phyloP scores from a whole-genome alignment of 2,797 vertebrate species.

The Sebastes kiyomatsui region DNA sequence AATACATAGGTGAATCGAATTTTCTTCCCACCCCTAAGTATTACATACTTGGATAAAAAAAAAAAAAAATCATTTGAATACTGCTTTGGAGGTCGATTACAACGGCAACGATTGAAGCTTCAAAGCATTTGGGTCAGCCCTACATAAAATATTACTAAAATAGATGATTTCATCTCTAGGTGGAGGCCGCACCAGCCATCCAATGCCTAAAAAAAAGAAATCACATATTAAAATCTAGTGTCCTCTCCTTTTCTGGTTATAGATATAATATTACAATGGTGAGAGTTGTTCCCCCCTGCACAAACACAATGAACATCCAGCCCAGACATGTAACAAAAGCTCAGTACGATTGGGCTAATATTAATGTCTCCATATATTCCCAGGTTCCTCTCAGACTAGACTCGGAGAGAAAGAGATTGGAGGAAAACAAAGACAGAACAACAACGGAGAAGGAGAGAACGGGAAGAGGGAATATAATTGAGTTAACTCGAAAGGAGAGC shows the following conservation, averaged over 20 bases:
- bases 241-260: slow-evolving; percentile 10
- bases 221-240: slow-evolving; percentile 25
- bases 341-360: slow-evolving; percentile 35
- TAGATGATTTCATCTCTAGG: slow-evolving; percentile 4
- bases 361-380: slow-evolving; percentile 46
- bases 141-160: slow-evolving; percentile 11
- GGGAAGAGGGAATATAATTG: slow-evolving; percentile 9
- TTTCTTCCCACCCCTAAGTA: too few species aligned
- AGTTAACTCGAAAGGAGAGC: slow-evolving; percentile 27
- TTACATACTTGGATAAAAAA: too few species aligned
- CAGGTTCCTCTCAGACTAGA: slow-evolving; percentile 20
- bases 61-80: too few species aligned
- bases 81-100: too few species aligned
- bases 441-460: neutral
- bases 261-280: slow-evolving; percentile 35
- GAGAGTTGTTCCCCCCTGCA: slow-evolving; percentile 9
- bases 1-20: too few species aligned
- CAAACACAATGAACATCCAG: slow-evolving; percentile 51
- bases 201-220: slow-evolving; percentile 13
- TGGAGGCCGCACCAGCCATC: neutral
- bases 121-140: neutral
- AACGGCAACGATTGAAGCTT: neutral
- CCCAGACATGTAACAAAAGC: slow-evolving; percentile 30
- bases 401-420: neutral
- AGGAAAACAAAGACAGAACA: slow-evolving; percentile 24